Conservation (phyloP, 1,140 invertebrate species). For the Wiebesia pumilae region DNA sequence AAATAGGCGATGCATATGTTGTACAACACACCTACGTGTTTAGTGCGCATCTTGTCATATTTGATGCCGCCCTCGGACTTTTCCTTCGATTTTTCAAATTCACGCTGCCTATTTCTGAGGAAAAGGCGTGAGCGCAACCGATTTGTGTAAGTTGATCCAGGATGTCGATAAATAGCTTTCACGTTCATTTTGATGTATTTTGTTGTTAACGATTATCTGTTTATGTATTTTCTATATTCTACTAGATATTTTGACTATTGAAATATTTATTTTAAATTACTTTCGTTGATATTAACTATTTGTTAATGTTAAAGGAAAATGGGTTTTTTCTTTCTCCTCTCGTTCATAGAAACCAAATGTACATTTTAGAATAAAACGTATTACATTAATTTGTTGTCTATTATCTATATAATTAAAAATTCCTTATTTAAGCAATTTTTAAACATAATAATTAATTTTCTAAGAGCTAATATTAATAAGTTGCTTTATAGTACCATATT, state of each 20-base stretch:
- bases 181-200: slow-evolving; percentile 10
- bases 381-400: no score
- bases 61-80: background rate
- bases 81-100: slow-evolving; percentile 9
- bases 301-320: no score
- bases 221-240: background rate
- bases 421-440: no score
- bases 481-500: no score
- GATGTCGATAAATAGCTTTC: slow-evolving; percentile 8
- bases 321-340: no score
- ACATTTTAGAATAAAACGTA: no score
- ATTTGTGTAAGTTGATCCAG: slow-evolving; percentile 7
- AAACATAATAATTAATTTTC: no score
- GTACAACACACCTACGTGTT: background rate
- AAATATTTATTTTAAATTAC: no score
- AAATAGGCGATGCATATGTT: background rate
- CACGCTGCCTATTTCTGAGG: background rate
- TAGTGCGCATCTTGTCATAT: background rate
- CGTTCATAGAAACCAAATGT: no score
- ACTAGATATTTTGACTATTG: background rate
- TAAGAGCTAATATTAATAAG: no score
- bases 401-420: no score
- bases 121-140: background rate
- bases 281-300: no score
- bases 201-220: background rate